These are phyloP conservation scores for Lutraria rhynchaena DNA, from an alignment of 1,140 invertebrate species.

Conservation along the genomic window DNA sequence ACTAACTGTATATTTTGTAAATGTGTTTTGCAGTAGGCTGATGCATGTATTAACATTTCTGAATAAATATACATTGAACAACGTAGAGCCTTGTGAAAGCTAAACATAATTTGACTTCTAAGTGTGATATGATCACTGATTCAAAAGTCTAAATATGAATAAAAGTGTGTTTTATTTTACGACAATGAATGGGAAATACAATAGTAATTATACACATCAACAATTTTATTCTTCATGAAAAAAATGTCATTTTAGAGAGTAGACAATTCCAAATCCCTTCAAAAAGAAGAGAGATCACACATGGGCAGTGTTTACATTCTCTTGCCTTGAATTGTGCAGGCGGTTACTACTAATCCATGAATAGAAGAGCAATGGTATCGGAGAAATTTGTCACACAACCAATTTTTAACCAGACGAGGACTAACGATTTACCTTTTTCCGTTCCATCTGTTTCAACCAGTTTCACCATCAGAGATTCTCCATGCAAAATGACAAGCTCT, in stretches of 20 bases:
- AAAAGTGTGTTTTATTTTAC: no score
- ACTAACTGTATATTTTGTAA: not conserved
- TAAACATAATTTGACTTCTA: not conserved
- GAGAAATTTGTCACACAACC: not conserved
- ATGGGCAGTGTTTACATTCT: not conserved
- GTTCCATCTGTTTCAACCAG: slow-evolving; percentile 3
- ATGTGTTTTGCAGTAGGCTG: not conserved
- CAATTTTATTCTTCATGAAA: no score
- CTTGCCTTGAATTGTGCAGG: not conserved
- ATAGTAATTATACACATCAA: no score
- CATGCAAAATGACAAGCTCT: slow-evolving; percentile 6
- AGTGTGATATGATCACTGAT: not conserved
- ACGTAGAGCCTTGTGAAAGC: not conserved
- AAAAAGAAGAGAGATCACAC: not conserved
- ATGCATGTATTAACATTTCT: not conserved
- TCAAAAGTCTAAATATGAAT: not conserved
- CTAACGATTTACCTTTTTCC: slow-evolving; percentile 1
- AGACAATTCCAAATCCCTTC: not conserved
- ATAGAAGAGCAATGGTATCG: no score
- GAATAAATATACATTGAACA: not conserved
- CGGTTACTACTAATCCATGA: no score
- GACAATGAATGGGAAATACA: no score
- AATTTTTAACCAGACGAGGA: not conserved
- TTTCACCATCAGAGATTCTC: slow-evolving; percentile 2
- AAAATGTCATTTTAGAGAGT: not conserved